These are phyloP conservation scores for Trichonephila clavata DNA, from an alignment of 1,140 invertebrate species.

Conservation along the genomic window DNA sequence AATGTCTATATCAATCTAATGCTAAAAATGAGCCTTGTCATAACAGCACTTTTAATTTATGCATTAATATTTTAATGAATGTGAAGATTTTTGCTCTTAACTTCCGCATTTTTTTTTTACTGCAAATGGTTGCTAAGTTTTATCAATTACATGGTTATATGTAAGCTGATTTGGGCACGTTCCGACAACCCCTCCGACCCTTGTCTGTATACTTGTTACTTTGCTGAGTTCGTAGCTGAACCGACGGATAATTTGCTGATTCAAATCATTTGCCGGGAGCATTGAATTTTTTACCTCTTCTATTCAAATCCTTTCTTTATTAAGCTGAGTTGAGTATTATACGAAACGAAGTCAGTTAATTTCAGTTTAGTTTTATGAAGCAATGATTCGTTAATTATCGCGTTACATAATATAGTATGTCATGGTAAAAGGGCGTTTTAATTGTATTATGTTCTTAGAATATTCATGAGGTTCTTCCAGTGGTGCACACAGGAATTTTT, in stretches of 20 bases:
- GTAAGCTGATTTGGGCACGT: conserved; percentile 25
- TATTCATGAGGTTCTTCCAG: background rate
- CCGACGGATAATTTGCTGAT: conserved; percentile 33
- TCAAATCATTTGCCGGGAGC: conserved; percentile 1
- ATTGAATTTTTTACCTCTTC: background rate
- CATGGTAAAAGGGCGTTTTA: background rate
- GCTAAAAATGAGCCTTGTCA: background rate
- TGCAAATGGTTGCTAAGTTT: background rate
- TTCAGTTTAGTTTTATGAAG: background rate
- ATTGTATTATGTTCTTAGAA: background rate
- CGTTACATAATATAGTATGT: background rate
- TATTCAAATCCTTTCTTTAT: conserved; percentile 4
- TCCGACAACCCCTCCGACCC: background rate
- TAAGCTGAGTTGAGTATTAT: background rate
- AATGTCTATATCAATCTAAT: background rate
- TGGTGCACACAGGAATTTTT: too few species aligned
- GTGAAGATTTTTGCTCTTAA: background rate
- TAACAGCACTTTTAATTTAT: background rate
- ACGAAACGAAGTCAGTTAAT: background rate
- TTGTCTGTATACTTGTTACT: background rate
- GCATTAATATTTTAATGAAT: background rate
- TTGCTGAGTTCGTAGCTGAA: conserved; percentile 41
- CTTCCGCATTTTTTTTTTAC: background rate
- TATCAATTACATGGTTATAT: background rate
- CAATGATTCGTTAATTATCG: conserved; percentile 38